A percentile compares a stretch with the other conserved stretches of the same genome.
These are phyloP conservation scores for Pseudotriccus pelzelni DNA, from an alignment of 2,797 vertebrate species.

Conservation along the genomic window DNA sequence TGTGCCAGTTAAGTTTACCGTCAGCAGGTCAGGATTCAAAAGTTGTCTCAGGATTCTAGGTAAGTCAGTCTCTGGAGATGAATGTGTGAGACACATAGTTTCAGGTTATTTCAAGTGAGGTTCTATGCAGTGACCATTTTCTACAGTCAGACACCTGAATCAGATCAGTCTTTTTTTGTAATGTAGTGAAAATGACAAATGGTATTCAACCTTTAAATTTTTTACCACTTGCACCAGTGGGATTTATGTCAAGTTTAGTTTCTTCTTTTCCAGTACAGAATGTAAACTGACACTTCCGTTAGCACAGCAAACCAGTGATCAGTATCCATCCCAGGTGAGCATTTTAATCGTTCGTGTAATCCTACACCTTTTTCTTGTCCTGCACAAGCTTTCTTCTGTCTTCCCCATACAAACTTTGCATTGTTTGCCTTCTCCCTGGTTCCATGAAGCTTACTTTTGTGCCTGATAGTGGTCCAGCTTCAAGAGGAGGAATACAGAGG, in stretches of 20 bases:
- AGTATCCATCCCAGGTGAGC: background rate
- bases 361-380: background rate
- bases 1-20: fast-evolving
- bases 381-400: background rate
- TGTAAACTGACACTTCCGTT: background rate
- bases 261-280: background rate
- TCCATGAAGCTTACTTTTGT: background rate
- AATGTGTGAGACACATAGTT: background rate
- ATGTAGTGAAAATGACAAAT: background rate
- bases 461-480: background rate
- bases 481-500: background rate
- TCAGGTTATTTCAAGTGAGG: background rate
- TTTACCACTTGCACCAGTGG: background rate
- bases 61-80: too few species aligned
- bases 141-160: background rate
- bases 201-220: background rate
- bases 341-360: background rate
- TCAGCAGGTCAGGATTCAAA: background rate
- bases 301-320: background rate
- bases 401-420: background rate
- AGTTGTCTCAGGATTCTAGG: fast-evolving
- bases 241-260: background rate
- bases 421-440: background rate
- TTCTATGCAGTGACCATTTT: background rate
- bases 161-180: background rate